Evolutionary conservation across 2,888 invertebrate species (phyloP), one percentile per base, ranked within the genome.

Genomic region (Eurois occulta): DNA sequence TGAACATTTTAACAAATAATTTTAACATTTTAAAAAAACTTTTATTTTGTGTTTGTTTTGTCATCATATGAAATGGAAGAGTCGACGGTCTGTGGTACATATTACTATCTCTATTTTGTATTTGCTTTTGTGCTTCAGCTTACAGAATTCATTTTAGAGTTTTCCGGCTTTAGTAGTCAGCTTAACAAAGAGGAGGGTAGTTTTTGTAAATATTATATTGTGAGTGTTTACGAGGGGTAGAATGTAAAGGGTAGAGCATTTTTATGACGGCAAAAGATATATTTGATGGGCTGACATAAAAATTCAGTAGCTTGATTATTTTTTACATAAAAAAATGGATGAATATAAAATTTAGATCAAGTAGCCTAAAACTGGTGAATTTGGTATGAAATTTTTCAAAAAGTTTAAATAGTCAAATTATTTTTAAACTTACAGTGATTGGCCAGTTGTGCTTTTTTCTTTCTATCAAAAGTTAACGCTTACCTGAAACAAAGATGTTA

Each of bases 181-280:
- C 35, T 60, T 69, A 75, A 81, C 67, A 75, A 72, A 86, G 60
- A 43, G 66, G 13, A 41, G 66, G 64, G 67, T 78, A 64, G 58
- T 77, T 84, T 72, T 81, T 67, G 55, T 84, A 13, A 78, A 79
- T 78, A 62, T 67, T 55, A 80, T 69, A 43, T 62, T 84, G 38
- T 43, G 52, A 48, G 52, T 55, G 48, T 80, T 84, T 79, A 81
- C 46, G 80, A 84, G 28, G 35, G 60, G 35, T 21, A 67, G 41
- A 2, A 58, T 60, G 35, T 46, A 55, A 80, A 67, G 52, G 66
- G 60, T 77, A 70, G 18, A n/a, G 21, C 35, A 55, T 81, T 79
- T 83, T 84, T 80, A 72, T 72, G 72, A 48, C n/a, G 41, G 38
- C 7, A 24, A 71, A 67, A 55, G 55, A 38, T 68, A 32, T 2